Evolutionary conservation across 2,797 vertebrate species (phyloP), one percentile per base, ranked within the genome.

Genomic region (Catamblyrhynchus diadema): DNA sequence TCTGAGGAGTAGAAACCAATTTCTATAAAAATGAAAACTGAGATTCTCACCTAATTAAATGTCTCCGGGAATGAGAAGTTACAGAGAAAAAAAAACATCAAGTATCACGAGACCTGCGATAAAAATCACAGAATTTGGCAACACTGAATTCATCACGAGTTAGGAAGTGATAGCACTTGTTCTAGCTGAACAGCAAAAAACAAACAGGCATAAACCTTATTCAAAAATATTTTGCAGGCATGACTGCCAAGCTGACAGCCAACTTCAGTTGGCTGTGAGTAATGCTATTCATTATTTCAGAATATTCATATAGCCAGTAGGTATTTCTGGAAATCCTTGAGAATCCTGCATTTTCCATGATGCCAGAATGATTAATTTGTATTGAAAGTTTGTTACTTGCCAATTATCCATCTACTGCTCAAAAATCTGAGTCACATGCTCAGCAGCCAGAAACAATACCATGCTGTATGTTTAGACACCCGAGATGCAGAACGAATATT

Each of bases 21-120:
- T 86, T 86, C 54, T 71, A 79, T 88, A 93, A 86, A 94, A 95
- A 86, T 12, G 69, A 95, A 96, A 94, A 84, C 53, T 57, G 81
- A 94, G 80, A 95, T 94, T 95, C 90, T 92, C 91, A 94, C 82
- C 85, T 95, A 95, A 94, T 97, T 93, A 94, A 93, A 92, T 57
- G 45, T 86, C 82, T 95, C 73, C 0, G 0, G 64, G 56, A 94
- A 81, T 62, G 70, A 87, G 70, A 90, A 90, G 30, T 66, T 95
- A 81, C 7, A 86, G 70, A 39, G 32, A 19, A 56, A 86, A 83
- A 83, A 79, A 41, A 0, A 0, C 25, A 75, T 41, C 37, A 88
- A 90, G 45, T 94, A 90, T 95, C 95, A 84, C 8, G 35, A 96
- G 91, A 96, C 56, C 71, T 59, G 67, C 0, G 35, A 92, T 94